Base-by-base conservation (phyloP, 2,888 invertebrate species). In the Periphyllus acericola region DNA sequence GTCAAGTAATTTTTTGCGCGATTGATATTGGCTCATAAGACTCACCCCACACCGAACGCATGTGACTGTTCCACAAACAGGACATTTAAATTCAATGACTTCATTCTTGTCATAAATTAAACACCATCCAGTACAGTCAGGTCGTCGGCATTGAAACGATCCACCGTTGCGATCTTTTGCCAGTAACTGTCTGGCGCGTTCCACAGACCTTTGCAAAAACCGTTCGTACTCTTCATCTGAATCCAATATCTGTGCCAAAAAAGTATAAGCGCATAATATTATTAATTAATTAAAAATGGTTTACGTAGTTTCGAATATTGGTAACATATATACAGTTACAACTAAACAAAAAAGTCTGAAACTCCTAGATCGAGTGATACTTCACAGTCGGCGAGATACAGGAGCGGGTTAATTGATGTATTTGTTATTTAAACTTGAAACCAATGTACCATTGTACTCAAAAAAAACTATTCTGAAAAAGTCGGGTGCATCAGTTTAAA, bases 41-140 rank as follows among this genome's bases (percentile, higher is more conserved):
- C 94, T 11, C 95, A 95, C 1, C 97, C 97, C 84, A 94, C 93
- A 3, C 93, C 93, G 0, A 93, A 92, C 71, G 11, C 78, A 84
- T n/a, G 79, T 89, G 40, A 85, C 60, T 4, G 85, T 86, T 66
- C 85, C 83, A 91, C 98, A 98, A 90, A 98, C 94, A 21, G 95
- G 94, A 91, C 98, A 98, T 90, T 96, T 96, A 91, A 97, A 98
- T 90, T 94, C 94, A 91, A 95, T 95, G 79, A 97, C 96, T 90
- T 89, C 21, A 29, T 60, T 60, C 36, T 96, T 95, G 90, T 97
- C 96, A 90, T 97, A 97, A 91, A 95, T 96, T 89, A 96, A 94
- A 91, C 97, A 97, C 97, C 97, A 98, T 5, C 97, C 97, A 78
- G 93, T 93, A 91, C 98, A 98, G 92, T 98, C 96, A 0, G 95